Evolutionary conservation across 2,113 vertebrate genomes (phyloP).

Genomic region (Anas platyrhynchos): DNA sequence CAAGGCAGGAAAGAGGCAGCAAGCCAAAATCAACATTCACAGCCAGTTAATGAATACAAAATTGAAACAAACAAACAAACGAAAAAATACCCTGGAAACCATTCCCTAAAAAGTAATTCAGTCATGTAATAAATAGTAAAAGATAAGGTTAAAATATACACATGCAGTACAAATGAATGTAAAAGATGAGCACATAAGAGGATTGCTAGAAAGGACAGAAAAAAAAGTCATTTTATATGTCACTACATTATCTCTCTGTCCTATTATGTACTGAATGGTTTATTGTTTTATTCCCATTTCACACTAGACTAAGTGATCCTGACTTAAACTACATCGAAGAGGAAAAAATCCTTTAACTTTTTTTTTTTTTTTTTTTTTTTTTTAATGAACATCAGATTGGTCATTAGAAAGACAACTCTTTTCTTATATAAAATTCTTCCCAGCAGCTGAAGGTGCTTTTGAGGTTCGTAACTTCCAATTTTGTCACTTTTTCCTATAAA

Average conservation of each 20-base stretch:
- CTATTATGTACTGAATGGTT: not conserved
- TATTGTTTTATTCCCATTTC: not conserved
- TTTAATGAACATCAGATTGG: not conserved
- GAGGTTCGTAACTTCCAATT: not conserved
- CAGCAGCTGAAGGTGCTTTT: not conserved
- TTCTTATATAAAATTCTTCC: not conserved
- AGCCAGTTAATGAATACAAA: not conserved
- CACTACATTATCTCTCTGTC: not conserved
- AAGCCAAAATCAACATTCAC: not conserved
- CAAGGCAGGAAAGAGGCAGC: constrained; percentile 28
- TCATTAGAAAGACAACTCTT: not conserved
- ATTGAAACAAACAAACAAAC: constrained; percentile 15
- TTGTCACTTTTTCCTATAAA: not conserved
- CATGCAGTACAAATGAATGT: not conserved
- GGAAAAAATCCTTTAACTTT: not conserved
- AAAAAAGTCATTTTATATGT: not conserved
- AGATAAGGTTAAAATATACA: not conserved
- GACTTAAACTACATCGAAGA: not conserved
- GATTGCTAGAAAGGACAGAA: not conserved
- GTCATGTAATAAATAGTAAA: not conserved
- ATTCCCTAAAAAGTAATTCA: not conserved
- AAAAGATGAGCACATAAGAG: not conserved
- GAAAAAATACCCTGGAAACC: not conserved
- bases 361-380: not conserved
- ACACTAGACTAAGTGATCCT: not conserved